Conservation (phyloP, 2,113 vertebrate genomes). For the Romanogobio albipinnatus region DNA sequence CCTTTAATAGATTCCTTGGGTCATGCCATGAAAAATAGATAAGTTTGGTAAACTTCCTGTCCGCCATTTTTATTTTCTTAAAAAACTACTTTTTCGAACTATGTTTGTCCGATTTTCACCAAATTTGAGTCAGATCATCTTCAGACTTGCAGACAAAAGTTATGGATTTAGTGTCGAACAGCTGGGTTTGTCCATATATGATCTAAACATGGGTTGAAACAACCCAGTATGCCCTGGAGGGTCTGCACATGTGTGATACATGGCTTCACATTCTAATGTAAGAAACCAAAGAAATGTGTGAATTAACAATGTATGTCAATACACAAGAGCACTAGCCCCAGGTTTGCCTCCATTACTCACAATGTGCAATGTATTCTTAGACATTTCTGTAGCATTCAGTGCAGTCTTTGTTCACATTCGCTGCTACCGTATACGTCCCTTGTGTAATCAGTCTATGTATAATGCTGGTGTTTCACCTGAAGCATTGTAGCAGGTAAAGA, state of each 20-base stretch:
- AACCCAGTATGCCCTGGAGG: background rate
- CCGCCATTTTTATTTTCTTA: too few species aligned
- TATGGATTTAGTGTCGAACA: too few species aligned
- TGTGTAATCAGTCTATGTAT: slow-evolving; percentile 14
- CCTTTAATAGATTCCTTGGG: too few species aligned
- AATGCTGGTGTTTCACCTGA: slow-evolving; percentile 21
- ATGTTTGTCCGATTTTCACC: too few species aligned
- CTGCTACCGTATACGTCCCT: slow-evolving; percentile 7
- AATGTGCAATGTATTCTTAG: background rate
- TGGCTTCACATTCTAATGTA: slow-evolving; percentile 2
- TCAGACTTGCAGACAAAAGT: too few species aligned
- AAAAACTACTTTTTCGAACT: too few species aligned
- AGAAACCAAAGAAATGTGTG: slow-evolving; percentile 1
- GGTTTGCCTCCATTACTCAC: slow-evolving; percentile 29
- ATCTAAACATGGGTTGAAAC: too few species aligned
- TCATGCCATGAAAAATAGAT: too few species aligned
- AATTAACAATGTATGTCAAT: slow-evolving; percentile 24
- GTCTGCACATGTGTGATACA: background rate
- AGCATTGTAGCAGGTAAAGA: slow-evolving; percentile 32
- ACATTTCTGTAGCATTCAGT: slow-evolving; percentile 23
- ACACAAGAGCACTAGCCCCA: slow-evolving; percentile 27
- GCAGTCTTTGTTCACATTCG: slow-evolving; percentile 12
- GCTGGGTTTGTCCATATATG: too few species aligned
- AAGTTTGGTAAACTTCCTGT: too few species aligned
- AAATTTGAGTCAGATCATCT: too few species aligned